A percentile compares a stretch with the other conserved stretches of the same genome.
phyloP scores from a whole-genome alignment of 1,140 invertebrate species.

The Neodiprion pinetum region DNA sequence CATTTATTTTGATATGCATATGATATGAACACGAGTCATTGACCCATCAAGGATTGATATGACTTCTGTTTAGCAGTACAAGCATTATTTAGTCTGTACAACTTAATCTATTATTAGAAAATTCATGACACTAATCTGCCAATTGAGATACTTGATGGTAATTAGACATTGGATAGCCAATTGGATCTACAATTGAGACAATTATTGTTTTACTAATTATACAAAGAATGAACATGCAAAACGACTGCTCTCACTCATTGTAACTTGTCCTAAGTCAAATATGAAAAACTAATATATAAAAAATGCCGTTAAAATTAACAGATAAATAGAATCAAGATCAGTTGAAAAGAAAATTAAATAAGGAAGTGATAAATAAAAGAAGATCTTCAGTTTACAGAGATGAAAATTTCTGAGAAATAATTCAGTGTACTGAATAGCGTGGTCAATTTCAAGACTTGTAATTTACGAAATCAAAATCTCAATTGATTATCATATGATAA shows the following conservation, averaged over 20 bases:
- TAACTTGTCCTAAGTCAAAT: too few relatives aligned
- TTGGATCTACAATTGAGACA: not conserved
- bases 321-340: too few relatives aligned
- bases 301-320: too few relatives aligned
- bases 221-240: constrained; percentile 9
- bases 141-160: not conserved
- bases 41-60: not conserved
- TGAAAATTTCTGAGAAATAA: too few relatives aligned
- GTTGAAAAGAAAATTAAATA: too few relatives aligned
- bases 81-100: not conserved
- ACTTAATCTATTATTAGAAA: constrained; percentile 8
- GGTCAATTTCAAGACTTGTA: too few relatives aligned
- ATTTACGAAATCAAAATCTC: too few relatives aligned
- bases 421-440: too few relatives aligned
- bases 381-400: too few relatives aligned
- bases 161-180: not conserved
- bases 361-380: too few relatives aligned
- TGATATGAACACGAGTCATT: not conserved
- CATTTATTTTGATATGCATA: too few relatives aligned
- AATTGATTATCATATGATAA: not conserved
- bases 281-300: too few relatives aligned
- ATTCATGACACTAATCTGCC: not conserved
- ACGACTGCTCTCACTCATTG: not conserved
- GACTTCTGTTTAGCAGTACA: not conserved
- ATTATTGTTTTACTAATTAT: not conserved